These are phyloP conservation scores for Lemur catta DNA, from an alignment of 2,797 vertebrate genomes.

Conservation along the genomic window DNA sequence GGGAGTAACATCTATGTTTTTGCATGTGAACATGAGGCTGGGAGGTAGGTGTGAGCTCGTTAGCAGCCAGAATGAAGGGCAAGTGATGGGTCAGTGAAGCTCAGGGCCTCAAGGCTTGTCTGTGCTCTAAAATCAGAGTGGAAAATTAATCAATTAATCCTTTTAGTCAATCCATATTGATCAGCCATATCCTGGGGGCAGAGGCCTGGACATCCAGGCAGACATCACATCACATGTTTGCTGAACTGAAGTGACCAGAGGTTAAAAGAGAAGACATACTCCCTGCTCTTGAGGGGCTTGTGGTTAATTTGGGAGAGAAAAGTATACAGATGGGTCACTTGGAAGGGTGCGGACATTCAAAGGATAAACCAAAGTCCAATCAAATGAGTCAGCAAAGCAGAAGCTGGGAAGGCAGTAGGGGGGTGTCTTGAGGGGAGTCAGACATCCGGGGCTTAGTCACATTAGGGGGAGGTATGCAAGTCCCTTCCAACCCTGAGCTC, in stretches of 20 bases:
- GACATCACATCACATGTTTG: slow-evolving; percentile 3
- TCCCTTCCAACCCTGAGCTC: neutral
- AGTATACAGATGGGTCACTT: slow-evolving; percentile 10
- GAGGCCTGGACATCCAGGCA: neutral
- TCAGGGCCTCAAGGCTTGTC: slow-evolving; percentile 47
- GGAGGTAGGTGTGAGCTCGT: neutral
- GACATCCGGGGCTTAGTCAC: neutral
- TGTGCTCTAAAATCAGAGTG: slow-evolving; percentile 41
- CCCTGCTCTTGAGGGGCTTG: neutral
- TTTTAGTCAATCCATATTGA: slow-evolving; percentile 55
- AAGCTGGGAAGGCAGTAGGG: neutral
- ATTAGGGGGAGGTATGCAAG: neutral
- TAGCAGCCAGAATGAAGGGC: slow-evolving; percentile 29
- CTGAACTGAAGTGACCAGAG: slow-evolving; percentile 45
- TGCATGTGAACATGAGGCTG: neutral
- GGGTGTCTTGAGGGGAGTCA: neutral
- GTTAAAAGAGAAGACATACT: slow-evolving; percentile 60
- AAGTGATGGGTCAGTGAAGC: slow-evolving; percentile 12
- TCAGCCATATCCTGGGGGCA: slow-evolving; percentile 51
- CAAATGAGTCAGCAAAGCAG: slow-evolving; percentile 38
- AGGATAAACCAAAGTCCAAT: slow-evolving; percentile 31
- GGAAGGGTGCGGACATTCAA: slow-evolving; percentile 1
- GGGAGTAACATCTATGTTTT: neutral
- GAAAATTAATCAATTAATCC: slow-evolving; percentile 55
- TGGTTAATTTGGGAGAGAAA: slow-evolving; percentile 53